These are phyloP conservation scores for Gibbula magus DNA, from an alignment of 2,888 invertebrate genomes.

Conservation along the genomic window DNA sequence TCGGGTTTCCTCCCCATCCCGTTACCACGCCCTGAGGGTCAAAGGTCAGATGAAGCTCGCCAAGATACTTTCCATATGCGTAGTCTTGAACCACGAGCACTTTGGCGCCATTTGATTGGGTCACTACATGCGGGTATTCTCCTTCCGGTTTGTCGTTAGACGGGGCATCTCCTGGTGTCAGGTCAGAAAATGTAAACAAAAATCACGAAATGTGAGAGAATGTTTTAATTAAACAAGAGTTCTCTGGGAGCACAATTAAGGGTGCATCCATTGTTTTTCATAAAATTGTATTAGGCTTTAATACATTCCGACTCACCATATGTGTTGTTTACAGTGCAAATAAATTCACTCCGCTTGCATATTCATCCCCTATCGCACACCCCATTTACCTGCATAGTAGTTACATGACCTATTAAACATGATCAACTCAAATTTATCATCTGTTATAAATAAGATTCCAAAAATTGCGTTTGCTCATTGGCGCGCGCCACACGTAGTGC, in stretches of 20 bases:
- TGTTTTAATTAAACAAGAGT: not conserved
- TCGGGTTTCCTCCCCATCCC: constrained; percentile 84
- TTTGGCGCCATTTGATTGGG: constrained; percentile 75
- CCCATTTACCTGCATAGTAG: no score
- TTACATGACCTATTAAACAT: no score
- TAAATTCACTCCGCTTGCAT: no score
- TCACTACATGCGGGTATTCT: constrained; percentile 85
- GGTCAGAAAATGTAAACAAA: not conserved
- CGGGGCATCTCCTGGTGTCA: constrained; percentile 77
- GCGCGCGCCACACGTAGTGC: no score
- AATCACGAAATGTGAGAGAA: not conserved
- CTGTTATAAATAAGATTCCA: no score
- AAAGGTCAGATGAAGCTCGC: constrained; percentile 84
- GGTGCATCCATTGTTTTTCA: no score
- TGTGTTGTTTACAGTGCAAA: no score
- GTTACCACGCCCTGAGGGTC: constrained; percentile 83
- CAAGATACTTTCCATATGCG: constrained; percentile 93
- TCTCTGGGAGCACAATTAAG: not conserved
- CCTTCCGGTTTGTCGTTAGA: constrained; percentile 84
- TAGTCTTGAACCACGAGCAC: constrained; percentile 89
- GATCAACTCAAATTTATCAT: no score
- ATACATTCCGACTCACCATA: no score
- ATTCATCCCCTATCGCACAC: no score
- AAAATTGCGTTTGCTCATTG: no score
- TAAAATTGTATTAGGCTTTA: no score